Base-by-base conservation (phyloP, 2,888 invertebrate genomes). In the Eustalomyia histrio region DNA sequence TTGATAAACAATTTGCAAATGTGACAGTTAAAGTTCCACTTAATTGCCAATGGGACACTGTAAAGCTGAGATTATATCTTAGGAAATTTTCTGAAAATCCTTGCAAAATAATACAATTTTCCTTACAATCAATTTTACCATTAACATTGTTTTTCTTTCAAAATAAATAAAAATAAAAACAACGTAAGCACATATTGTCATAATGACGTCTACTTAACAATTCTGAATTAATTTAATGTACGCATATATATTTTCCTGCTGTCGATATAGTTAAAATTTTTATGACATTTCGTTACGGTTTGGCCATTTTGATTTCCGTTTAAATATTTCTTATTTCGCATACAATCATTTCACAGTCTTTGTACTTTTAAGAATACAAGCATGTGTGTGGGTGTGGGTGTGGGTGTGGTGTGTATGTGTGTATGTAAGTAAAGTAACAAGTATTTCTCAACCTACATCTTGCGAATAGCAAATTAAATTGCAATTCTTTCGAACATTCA, bases 391-490 rank as follows among this genome's bases (percentile, higher is more conserved):
- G n/a, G 4, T 21, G 21, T 21, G 2, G 4, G 21, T 21, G 29
- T 29, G 7, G 3, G 7, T 29, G 10, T 61, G 4, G 21, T 21
- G 29, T 29, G 7, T 29, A 29, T 29, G 10, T 61, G 43, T 74
- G 53, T 39, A 18, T 43, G 47, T 50, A 67, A 43, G 43, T 61
- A 58, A 64, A 79, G 64, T 58, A 69, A 65, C 50, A 64, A 57
- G 29, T 73, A 73, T 47, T 55, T 79, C 57, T 52, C 55, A 60
- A 67, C 71, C 35, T 75, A 65, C 67, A 78, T 57, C 60, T 73
- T 60, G 61, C 71, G 67, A 69, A 78, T 74, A 78, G 74, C 69
- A 81, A 81, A 81, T 81, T 73, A 80, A 83, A 78, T 76, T 74
- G 67, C 76, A 83, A 80, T 81, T 76, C 71, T 71, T 76, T 76